Base-by-base conservation (phyloP, 2,888 invertebrate species). In the Rhogogaster chlorosoma region DNA sequence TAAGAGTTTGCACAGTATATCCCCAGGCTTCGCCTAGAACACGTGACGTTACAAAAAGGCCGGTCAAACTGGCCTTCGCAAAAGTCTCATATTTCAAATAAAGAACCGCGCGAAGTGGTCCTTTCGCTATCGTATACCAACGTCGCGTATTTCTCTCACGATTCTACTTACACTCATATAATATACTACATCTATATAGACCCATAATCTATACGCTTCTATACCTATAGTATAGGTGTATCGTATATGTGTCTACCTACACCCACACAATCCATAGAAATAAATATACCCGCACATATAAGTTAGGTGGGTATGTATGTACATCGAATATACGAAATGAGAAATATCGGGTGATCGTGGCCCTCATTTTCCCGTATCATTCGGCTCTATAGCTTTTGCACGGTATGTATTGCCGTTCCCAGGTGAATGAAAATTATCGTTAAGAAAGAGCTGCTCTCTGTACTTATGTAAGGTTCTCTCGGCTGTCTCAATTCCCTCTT, bases 31-130 rank as follows among this genome's bases (percentile, higher is more conserved):
- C n/a, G 53, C 49, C 77, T 77, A 53, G 32, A 77, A 77, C 77
- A 49, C 77, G 77, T 77, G 49, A 77, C 77, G 77, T 77, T 77
- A 77, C 77, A 77, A 77, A 77, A 49, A 49, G 77, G 15, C 77
- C 53, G 77, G 77, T 77, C 77, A 77, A 75, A 26, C 45, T 45
- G 61, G 77, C 77, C 53, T 77, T 49, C 32, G 49, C 77, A 18
- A 77, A 77, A 77, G 77, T 77, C 77, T 77, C 77, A 77, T 77
- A 77, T 77, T 77, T 77, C 77, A 77, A 77, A 53, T 77, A 77
- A 77, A 77, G 77, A 77, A 77, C 77, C 53, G 77, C 77, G 77
- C 77, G 77, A 77, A 77, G 77, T 77, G 77, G 77, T 53, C 77
- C 77, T 77, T 77, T 53, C 77, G 77, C 77, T 29, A 9, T 32